A percentile compares a stretch with the other conserved stretches of the same genome.
Evolutionary conservation across 2,797 vertebrate genomes (phyloP).

Genomic region (Rhinichthys osculus): DNA sequence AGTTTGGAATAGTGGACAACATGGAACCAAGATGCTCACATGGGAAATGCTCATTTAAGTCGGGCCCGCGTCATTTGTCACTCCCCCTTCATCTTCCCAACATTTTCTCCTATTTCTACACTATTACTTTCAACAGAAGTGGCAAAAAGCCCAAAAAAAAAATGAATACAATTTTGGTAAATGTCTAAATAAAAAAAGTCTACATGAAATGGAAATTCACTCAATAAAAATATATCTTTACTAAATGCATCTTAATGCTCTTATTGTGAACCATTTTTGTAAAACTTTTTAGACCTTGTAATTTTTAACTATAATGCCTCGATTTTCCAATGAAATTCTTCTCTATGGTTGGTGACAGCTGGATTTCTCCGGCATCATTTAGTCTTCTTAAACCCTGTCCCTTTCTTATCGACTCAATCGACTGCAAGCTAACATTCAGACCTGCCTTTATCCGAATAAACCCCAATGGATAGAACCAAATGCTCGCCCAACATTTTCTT

Average conservation of each 20-base stretch:
- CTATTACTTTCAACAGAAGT: background rate
- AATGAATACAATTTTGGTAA: background rate
- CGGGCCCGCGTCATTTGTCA: background rate
- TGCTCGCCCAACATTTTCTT: background rate
- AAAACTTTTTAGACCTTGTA: background rate
- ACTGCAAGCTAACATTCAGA: background rate
- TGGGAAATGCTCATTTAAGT: background rate
- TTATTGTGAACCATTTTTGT: background rate
- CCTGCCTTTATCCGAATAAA: background rate
- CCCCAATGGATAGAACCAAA: background rate
- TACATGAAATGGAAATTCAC: background rate
- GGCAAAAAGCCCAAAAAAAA: background rate
- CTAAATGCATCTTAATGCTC: background rate
- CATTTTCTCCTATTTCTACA: background rate
- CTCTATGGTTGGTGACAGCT: background rate
- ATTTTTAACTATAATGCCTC: background rate
- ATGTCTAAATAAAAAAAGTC: background rate
- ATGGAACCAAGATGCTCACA: background rate
- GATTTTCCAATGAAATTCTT: background rate
- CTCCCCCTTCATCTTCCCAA: background rate
- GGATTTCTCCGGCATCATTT: background rate
- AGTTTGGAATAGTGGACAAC: background rate
- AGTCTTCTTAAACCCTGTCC: background rate
- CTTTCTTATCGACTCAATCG: background rate
- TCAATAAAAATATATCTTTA: background rate